Evolutionary conservation across 2,113 vertebrate genomes (phyloP), one percentile per base, ranked within the genome.

Genomic region (Ptyas mucosa): DNA sequence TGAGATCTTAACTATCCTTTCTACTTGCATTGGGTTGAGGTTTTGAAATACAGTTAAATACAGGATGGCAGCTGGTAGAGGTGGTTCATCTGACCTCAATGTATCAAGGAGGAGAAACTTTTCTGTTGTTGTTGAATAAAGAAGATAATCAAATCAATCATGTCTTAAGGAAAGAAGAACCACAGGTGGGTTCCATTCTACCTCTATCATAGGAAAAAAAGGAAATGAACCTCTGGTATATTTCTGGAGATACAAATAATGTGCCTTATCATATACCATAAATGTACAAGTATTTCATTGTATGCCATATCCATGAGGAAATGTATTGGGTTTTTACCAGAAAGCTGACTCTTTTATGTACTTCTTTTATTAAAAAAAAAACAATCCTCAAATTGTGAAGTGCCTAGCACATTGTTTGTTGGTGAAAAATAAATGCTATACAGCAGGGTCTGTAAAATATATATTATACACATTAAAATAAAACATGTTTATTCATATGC

Each of bases 391-490:
- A 87, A 52, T 58, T 89, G 88, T 85, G 54, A 51, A 89, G 69
- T 89, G 88, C 92, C 58, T 55, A 53, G 57, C 34, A 92, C 91
- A 23, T 69, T n/a, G 1, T 51, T 55, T 39, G 7, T 53, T 61
- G 54, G 75, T 89, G 61, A 12, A 86, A 90, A 89, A 54, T 58
- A 69, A 49, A 85, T 89, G 61, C 51, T 93, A 89, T 85, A 93
- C 58, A 52, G 85, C 29, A 86, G 96, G 39, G 20, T 95, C 91
- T 91, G 89, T 93, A 94, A 64, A 5, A 29, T 95, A 23, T 91
- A 18, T 89, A 52, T 52, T 5, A 49, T 18, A 29, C 11, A 81
- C 95, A 58, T 92, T 46, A 85, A 92, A 97, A 96, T 96, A 97
- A 97, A 96, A 86, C 93, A 1, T 23, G 49, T 75, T 94, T n/a